These are phyloP conservation scores for Tetramorium simillimum DNA, from an alignment of 1,140 invertebrate species.

Conservation along the genomic window DNA sequence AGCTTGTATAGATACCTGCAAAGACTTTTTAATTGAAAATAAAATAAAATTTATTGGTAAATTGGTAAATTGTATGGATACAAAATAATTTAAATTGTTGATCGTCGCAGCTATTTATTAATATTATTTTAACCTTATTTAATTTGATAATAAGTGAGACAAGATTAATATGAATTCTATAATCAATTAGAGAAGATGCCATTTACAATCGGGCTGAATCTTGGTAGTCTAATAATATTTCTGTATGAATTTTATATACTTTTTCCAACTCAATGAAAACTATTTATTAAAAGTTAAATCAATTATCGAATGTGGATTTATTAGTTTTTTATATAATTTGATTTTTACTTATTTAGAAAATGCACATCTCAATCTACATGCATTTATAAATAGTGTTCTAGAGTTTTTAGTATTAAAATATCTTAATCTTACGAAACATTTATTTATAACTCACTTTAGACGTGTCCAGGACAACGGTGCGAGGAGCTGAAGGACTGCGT, in stretches of 20 bases:
- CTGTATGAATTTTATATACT: too few relatives aligned
- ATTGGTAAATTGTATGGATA: too few relatives aligned
- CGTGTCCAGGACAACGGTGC: conserved; percentile 90
- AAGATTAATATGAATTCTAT: too few relatives aligned
- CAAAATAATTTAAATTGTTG: conserved; percentile 10
- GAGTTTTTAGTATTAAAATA: neutral
- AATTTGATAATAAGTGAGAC: too few relatives aligned
- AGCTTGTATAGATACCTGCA: neutral
- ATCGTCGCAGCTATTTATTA: neutral
- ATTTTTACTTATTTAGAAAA: neutral
- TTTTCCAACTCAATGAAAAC: too few relatives aligned
- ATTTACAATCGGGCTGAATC: too few relatives aligned
- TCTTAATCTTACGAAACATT: neutral
- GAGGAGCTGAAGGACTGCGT: conserved; percentile 91
- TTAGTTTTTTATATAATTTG: too few relatives aligned
- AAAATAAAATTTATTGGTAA: neutral
- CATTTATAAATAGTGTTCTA: neutral
- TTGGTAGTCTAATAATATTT: too few relatives aligned
- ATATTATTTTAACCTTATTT: neutral
- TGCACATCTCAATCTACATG: neutral
- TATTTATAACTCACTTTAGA: conserved; percentile 83
- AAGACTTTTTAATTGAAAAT: neutral
- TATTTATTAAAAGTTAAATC: too few relatives aligned
- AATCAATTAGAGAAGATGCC: too few relatives aligned
- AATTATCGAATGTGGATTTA: too few relatives aligned